A percentile compares a stretch with the other conserved stretches of the same genome.
These are phyloP conservation scores for Bimastos eiseni DNA, from an alignment of 2,888 invertebrate genomes.

Conservation along the genomic window DNA sequence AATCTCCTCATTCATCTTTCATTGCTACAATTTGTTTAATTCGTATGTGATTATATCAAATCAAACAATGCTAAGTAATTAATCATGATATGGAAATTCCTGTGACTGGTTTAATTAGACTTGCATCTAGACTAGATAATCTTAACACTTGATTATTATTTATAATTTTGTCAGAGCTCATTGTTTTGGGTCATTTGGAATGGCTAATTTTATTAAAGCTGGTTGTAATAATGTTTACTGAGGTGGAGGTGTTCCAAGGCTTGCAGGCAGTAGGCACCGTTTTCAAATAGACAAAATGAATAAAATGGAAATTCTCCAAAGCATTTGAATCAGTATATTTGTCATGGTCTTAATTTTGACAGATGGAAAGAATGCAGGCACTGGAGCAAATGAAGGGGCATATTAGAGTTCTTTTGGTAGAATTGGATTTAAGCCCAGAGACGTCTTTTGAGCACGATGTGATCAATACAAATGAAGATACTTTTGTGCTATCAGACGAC, in stretches of 20 bases:
- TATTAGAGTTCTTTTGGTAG: neutral
- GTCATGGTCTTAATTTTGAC: neutral
- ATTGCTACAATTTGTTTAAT: neutral
- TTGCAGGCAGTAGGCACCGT: no score
- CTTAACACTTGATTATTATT: neutral
- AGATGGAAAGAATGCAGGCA: neutral
- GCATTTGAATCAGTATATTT: neutral
- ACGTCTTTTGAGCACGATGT: neutral
- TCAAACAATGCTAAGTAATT: no score
- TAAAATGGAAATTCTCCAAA: neutral
- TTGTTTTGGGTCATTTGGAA: neutral
- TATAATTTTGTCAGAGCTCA: neutral
- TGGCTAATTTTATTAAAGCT: neutral
- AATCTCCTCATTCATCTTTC: neutral
- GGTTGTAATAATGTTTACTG: no score
- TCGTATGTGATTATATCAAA: neutral
- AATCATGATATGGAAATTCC: no score
- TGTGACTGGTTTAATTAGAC: neutral
- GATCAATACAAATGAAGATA: neutral
- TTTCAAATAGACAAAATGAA: neutral
- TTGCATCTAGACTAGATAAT: neutral
- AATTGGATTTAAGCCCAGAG: slow-evolving; percentile 16
- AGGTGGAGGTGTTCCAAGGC: no score
- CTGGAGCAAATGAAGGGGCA: neutral
- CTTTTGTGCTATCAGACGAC: neutral